Evolutionary conservation across 2,113 vertebrate genomes (phyloP).

Genomic region (Atherinomorus stipes): DNA sequence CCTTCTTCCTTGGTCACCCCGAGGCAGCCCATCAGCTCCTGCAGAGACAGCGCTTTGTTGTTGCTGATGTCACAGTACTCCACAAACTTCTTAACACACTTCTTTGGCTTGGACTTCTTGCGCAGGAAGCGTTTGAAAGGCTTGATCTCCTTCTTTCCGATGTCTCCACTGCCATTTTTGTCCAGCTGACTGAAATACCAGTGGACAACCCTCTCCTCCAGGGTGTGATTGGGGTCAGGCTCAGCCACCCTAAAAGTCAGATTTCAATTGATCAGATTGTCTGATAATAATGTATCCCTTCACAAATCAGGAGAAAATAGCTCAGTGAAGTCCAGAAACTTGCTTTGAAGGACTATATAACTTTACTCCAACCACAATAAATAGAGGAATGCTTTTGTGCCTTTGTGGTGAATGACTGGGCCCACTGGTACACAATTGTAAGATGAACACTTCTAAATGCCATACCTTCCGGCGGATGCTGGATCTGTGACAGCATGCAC

Average conservation of each 20-base stretch:
- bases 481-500: slow-evolving; percentile 95
- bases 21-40: slow-evolving; percentile 95
- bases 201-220: slow-evolving; percentile 96
- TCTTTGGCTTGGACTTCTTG: slow-evolving; percentile 97
- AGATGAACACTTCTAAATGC: slow-evolving; percentile 27
- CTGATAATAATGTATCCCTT: background rate
- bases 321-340: background rate
- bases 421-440: slow-evolving; percentile 5
- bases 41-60: slow-evolving; percentile 91
- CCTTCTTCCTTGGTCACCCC: slow-evolving; percentile 92
- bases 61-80: slow-evolving; percentile 96
- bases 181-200: slow-evolving; percentile 98
- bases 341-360: background rate
- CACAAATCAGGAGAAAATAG: background rate
- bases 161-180: slow-evolving; percentile 93
- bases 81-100: slow-evolving; percentile 97
- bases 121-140: slow-evolving; percentile 95
- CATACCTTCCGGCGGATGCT: slow-evolving; percentile 89
- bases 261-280: slow-evolving; percentile 3
- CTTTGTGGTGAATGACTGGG: slow-evolving; percentile 13
- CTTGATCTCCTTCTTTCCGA: slow-evolving; percentile 97
- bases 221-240: slow-evolving; percentile 95
- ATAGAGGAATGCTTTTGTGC: slow-evolving; percentile 14
- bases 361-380: background rate
- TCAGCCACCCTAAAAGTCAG: slow-evolving; percentile 87